Conservation (phyloP, 2,113 vertebrate genomes). For the Probosciger aterrimus region DNA sequence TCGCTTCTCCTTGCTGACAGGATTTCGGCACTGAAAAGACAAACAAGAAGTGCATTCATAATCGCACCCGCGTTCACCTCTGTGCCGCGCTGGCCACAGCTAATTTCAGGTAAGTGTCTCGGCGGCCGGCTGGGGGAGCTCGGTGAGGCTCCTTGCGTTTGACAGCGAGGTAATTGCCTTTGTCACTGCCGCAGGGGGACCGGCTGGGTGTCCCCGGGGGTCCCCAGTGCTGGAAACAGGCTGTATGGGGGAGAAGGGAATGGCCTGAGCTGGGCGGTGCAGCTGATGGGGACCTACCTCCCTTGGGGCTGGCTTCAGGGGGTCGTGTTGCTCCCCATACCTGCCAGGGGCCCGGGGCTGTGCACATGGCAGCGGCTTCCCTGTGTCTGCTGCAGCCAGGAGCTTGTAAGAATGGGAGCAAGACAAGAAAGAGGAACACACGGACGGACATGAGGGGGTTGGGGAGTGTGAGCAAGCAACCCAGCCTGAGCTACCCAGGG, state of each 20-base stretch:
- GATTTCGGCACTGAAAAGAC: constrained; percentile 76
- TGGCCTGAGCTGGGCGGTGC: neutral
- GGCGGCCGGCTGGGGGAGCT: neutral
- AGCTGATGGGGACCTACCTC: neutral
- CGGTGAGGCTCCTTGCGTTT: neutral
- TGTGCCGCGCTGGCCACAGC: neutral
- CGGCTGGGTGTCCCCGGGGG: neutral
- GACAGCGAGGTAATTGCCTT: constrained; percentile 12
- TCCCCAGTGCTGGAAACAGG: neutral
- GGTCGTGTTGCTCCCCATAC: accelerated
- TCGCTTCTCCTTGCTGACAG: constrained; percentile 77
- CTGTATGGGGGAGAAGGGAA: neutral
- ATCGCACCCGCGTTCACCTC: constrained; percentile 65
- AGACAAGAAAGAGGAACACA: neutral
- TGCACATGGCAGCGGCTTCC: accelerated
- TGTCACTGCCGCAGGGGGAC: neutral
- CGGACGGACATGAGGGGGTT: neutral
- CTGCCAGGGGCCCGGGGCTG: accelerated
- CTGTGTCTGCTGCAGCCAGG: neutral
- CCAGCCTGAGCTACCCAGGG: neutral
- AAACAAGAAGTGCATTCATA: constrained; percentile 73
- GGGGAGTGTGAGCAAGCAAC: neutral
- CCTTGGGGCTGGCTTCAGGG: accelerated
- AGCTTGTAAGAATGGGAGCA: neutral
- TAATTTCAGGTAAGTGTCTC: constrained; percentile 66